A percentile compares a stretch with the other conserved stretches of the same genome.
Conservation (phyloP, 2,797 vertebrate species). For the Margarornis squamiger region DNA sequence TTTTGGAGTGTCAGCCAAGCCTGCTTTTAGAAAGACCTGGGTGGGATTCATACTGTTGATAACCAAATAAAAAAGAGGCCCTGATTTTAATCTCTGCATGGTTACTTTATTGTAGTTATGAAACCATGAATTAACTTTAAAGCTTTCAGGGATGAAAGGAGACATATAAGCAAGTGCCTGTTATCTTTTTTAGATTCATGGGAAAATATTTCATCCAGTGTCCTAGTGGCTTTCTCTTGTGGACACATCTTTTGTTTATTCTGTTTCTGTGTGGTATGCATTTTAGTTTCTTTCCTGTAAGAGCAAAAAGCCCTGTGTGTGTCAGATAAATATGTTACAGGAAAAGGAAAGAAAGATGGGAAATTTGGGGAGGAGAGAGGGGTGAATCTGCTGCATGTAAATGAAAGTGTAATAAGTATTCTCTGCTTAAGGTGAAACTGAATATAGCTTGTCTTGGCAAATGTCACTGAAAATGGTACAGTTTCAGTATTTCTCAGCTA, state of each 20-base stretch:
- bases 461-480: not conserved
- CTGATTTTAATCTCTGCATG: conserved; percentile 78
- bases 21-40: conserved; percentile 80
- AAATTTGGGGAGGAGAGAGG: not conserved
- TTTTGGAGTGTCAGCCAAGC: conserved; percentile 77
- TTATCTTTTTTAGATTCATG: conserved; percentile 75
- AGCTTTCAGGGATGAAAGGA: conserved; percentile 76
- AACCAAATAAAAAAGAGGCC: conserved; percentile 77
- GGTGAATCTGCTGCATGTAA: not conserved
- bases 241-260: conserved; percentile 76
- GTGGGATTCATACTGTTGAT: conserved; percentile 79
- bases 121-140: conserved; percentile 79
- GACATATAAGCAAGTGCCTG: conserved; percentile 70
- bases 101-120: conserved; percentile 78
- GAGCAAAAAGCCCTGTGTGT: not conserved
- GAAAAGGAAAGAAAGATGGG: not conserved
- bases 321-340: not conserved
- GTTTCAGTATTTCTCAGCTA: not conserved
- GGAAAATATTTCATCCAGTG: conserved; percentile 68
- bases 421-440: not conserved
- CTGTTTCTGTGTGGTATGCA: conserved; percentile 73
- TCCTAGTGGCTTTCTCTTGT: conserved; percentile 67
- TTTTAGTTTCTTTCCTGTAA: conserved; percentile 72
- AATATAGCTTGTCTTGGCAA: not conserved
- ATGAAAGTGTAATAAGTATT: not conserved